Conservation (phyloP, 2,797 vertebrate genomes). For the Hozukius guyotensis region DNA sequence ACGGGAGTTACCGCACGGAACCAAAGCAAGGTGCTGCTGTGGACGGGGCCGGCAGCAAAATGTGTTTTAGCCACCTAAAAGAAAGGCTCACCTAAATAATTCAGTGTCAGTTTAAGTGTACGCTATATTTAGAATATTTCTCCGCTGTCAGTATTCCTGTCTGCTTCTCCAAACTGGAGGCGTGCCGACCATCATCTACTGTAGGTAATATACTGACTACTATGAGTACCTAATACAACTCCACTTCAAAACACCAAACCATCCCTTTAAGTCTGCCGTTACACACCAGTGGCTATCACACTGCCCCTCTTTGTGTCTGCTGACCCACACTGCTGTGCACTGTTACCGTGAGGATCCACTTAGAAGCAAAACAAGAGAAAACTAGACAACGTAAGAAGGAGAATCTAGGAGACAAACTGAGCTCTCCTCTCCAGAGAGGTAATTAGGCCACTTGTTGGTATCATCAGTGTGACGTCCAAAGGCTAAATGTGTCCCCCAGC, state of each 20-base stretch:
- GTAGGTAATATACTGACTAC: background rate
- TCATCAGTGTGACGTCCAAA: constrained; percentile 46
- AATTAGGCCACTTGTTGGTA: constrained; percentile 70
- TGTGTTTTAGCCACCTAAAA: no score
- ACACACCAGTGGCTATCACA: constrained; percentile 14
- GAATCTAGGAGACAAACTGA: constrained; percentile 14
- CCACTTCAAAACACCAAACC: background rate
- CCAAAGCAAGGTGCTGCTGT: no score
- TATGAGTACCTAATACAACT: background rate
- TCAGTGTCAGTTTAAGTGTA: no score
- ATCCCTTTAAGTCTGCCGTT: background rate
- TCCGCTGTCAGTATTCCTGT: no score
- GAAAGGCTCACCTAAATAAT: no score
- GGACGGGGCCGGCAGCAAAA: no score
- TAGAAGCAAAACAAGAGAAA: constrained; percentile 13
- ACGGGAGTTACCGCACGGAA: no score
- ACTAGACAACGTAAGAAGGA: background rate
- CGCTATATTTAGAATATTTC: no score
- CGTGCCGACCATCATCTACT: background rate
- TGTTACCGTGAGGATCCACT: background rate
- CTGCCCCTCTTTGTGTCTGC: background rate
- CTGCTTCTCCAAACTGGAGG: no score
- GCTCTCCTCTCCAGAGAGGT: constrained; percentile 51
- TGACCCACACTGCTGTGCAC: constrained; percentile 1
- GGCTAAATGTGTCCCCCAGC: constrained; percentile 58